Base-by-base conservation (phyloP, 2,888 invertebrate genomes). In the Plebejus argus region DNA sequence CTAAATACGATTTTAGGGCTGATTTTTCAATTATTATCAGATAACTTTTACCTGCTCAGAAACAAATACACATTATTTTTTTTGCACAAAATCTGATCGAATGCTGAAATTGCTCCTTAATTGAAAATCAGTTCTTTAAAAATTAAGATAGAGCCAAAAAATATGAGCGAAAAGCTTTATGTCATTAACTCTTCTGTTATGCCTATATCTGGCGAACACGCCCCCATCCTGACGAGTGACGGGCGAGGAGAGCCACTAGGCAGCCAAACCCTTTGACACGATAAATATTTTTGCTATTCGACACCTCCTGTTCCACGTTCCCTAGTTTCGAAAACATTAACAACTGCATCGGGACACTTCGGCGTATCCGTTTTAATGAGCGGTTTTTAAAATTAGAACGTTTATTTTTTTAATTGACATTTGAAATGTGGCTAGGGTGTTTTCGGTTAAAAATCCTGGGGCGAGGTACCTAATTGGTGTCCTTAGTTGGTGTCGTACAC, bases 271-370 rank as follows among this genome's bases (percentile, higher is more conserved):
- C 90, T 90, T 91, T 86, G 89, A 88, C 89, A 88, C 83, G 85
- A 89, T 86, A 88, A 89, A 91, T 90, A 90, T 91, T 91, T 87
- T 88, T 83, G 89, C 89, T 83, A 91, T 85, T 85, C 85, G 89
- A 91, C 89, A 90, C 91, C 86, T 84, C 83, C 81, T 83, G 84
- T 79, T 80, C 78, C 78, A 77, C 82, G 80, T 83, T 83, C 45
- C 72, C 35, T 77, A 77, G 72, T 77, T 77, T 74, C 80, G 80
- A 82, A 83, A 84, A 82, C 83, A 83, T 82, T 81, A 81, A 79
- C 78, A 80, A 80, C 79, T 79, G 70, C 78, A 78, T 78, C 78
- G 82, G 80, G 83, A 84, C 83, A 83, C 83, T 84, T 85, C 83
- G 82, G 84, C 83, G 86, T 86, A 86, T 87, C 86, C 85, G 84